Conservation (phyloP, 1,140 invertebrate species). For the Carcinoscorpius rotundicauda region DNA sequence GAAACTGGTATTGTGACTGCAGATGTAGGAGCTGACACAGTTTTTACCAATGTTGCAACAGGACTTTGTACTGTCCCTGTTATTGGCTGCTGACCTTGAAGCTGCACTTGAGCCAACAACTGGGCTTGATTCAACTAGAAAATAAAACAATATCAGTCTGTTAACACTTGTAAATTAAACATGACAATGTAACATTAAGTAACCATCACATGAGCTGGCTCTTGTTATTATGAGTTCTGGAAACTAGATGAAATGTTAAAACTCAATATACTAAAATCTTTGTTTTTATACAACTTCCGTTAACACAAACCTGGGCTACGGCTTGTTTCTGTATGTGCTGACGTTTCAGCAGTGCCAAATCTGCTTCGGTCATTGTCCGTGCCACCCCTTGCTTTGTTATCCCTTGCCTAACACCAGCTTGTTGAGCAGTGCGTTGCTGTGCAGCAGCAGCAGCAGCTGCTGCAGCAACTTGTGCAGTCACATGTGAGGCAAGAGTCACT, state of each 20-base stretch:
- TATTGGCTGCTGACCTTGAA: conserved; percentile 27
- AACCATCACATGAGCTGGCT: too few relatives aligned
- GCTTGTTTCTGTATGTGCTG: conserved; percentile 43
- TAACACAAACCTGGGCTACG: conserved; percentile 2
- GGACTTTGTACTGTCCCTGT: not conserved
- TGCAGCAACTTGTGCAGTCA: conserved; percentile 25
- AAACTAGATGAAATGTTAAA: too few relatives aligned
- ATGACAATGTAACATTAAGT: conserved; percentile 3
- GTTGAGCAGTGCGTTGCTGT: conserved; percentile 20
- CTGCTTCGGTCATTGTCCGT: conserved; percentile 46
- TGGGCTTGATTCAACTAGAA: conserved; percentile 35
- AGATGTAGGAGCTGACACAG: conserved; percentile 11
- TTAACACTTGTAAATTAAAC: conserved; percentile 17
- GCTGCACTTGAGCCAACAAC: conserved; percentile 42
- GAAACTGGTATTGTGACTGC: conserved; percentile 22
- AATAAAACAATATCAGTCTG: not conserved
- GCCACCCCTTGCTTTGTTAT: conserved; percentile 34
- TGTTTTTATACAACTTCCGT: not conserved
- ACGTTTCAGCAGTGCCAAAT: conserved; percentile 52
- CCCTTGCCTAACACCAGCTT: conserved; percentile 7
- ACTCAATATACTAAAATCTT: not conserved
- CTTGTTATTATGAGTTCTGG: too few relatives aligned
- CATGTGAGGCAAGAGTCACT: conserved; percentile 20
- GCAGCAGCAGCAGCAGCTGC: conserved; percentile 28
- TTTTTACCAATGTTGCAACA: conserved; percentile 5